These are phyloP conservation scores for Watsonalla binaria DNA, from an alignment of 2,888 invertebrate species.

Conservation along the genomic window DNA sequence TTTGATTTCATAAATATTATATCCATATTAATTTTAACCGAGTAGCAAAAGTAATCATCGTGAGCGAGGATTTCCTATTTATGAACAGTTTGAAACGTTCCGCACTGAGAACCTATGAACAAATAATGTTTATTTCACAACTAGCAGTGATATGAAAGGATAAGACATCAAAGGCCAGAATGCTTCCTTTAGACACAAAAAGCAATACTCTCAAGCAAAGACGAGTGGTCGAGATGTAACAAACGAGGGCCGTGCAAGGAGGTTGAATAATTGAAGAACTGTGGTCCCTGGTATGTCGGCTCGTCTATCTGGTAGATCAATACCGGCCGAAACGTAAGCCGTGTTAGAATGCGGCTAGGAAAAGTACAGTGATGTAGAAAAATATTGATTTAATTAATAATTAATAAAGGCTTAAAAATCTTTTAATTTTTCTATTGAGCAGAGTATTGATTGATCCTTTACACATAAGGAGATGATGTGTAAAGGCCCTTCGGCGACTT, in stretches of 20 bases:
- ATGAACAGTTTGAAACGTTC: no score
- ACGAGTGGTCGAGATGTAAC: constrained; percentile 31
- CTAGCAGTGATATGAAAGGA: constrained; percentile 14
- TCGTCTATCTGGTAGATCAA: constrained; percentile 54
- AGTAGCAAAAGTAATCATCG: no score
- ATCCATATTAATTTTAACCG: no score
- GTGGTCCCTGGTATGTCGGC: constrained; percentile 46
- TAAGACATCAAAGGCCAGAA: constrained; percentile 22
- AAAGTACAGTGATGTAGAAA: not conserved
- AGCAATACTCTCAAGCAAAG: constrained; percentile 38
- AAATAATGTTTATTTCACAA: no score
- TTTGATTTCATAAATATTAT: no score
- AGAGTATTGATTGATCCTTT: no score
- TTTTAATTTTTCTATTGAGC: no score
- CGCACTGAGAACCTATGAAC: no score
- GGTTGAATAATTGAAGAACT: constrained; percentile 69
- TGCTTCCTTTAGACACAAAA: constrained; percentile 37
- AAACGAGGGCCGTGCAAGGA: constrained; percentile 37
- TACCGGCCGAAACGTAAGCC: constrained; percentile 27
- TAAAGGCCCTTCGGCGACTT: no score
- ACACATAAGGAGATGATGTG: no score
- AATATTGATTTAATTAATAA: not conserved
- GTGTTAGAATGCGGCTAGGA: constrained; percentile 7
- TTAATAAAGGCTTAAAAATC: no score
- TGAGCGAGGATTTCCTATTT: no score